A percentile compares a stretch with the other conserved stretches of the same genome.
These are phyloP conservation scores for Tiliqua scincoides DNA, from an alignment of 2,113 vertebrate genomes.

Conservation along the genomic window DNA sequence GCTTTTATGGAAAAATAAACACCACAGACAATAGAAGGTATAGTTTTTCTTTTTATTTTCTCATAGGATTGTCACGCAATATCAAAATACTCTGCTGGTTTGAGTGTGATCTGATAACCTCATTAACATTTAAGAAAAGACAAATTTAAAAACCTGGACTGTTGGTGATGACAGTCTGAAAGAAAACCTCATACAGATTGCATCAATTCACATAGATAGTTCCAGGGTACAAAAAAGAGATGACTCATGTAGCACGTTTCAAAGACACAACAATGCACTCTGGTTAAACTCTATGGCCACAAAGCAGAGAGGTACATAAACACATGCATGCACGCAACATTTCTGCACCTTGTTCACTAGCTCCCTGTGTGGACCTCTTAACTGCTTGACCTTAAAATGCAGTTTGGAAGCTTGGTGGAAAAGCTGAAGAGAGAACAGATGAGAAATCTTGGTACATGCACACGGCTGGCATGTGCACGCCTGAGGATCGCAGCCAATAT, in stretches of 20 bases:
- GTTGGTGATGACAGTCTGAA: conserved; percentile 7
- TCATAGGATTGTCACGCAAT: conserved; percentile 21
- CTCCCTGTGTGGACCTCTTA: not conserved
- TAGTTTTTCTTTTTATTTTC: conserved; percentile 10
- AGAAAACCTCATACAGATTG: conserved; percentile 7
- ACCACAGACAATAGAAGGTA: conserved; percentile 5
- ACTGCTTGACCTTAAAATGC: not conserved
- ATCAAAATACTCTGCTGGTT: conserved; percentile 35
- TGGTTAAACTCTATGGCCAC: not conserved
- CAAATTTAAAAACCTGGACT: conserved; percentile 43
- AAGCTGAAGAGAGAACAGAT: not conserved
- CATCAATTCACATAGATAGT: not conserved
- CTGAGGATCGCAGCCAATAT: not conserved
- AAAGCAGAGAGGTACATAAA: not conserved
- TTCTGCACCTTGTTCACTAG: not conserved
- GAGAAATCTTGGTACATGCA: not conserved
- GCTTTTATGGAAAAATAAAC: too few relatives aligned
- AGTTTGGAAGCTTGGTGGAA: not conserved
- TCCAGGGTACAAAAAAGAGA: conserved; percentile 25
- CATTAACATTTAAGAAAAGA: conserved; percentile 30
- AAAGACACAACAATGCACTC: conserved; percentile 17
- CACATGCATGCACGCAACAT: not conserved
- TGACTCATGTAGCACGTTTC: not conserved
- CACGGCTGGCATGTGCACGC: not conserved
- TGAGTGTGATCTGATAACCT: conserved; percentile 6